Percentiles rank a stretch among this genome's conserved stretches.
phyloP scores from a whole-genome alignment of 2,888 invertebrate species.

The Metellina segmentata region DNA sequence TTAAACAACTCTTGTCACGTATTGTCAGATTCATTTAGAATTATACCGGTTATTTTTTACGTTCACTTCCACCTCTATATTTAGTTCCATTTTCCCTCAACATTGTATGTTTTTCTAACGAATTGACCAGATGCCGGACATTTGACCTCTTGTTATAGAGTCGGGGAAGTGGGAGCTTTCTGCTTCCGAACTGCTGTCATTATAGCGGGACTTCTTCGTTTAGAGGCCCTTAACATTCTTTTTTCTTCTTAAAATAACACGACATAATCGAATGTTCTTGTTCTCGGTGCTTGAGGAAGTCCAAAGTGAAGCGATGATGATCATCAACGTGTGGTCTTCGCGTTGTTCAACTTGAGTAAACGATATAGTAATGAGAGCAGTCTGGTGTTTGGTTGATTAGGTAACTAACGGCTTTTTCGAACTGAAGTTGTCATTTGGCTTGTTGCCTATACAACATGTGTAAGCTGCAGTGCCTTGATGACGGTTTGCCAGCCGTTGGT shows the following conservation, averaged over 20 bases:
- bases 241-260: conserved; percentile 58
- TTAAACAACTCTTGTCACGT: neutral
- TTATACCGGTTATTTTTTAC: neutral
- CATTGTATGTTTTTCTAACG: conserved; percentile 9
- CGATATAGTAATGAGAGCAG: conserved; percentile 60
- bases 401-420: conserved; percentile 62
- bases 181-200: conserved; percentile 59
- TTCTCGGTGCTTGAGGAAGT: conserved; percentile 37
- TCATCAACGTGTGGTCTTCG: conserved; percentile 45
- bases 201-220: conserved; percentile 44
- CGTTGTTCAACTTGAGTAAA: conserved; percentile 20
- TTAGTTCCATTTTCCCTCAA: neutral
- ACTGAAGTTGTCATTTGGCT: conserved; percentile 40
- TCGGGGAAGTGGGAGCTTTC: neutral
- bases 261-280: conserved; percentile 62
- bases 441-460: conserved; percentile 71
- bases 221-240: conserved; percentile 31
- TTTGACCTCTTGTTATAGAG: conserved; percentile 15
- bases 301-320: conserved; percentile 39
- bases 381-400: conserved; percentile 73
- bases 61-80: too few relatives aligned
- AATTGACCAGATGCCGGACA: conserved; percentile 66
- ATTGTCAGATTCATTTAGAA: neutral
- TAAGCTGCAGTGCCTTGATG: conserved; percentile 37
- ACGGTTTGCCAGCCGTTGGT: conserved; percentile 35